Evolutionary conservation across 2,888 invertebrate genomes (phyloP).

Genomic region (Spodoptera littoralis): DNA sequence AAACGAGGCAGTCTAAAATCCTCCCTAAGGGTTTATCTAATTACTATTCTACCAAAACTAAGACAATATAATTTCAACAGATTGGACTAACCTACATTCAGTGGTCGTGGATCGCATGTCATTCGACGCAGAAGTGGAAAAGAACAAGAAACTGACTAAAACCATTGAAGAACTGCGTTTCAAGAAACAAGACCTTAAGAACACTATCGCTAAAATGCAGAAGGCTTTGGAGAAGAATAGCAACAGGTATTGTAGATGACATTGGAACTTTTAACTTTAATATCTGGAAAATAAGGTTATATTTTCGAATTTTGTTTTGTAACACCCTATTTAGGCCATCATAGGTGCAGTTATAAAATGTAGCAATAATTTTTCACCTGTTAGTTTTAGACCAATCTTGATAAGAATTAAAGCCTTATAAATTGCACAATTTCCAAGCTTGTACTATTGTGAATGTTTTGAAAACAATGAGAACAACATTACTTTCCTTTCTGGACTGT

Average conservation of each 20-base stretch:
- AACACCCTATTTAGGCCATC: too few species aligned
- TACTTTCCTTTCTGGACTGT: too few species aligned
- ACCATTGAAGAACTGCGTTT: constrained; percentile 83
- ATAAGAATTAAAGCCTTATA: too few species aligned
- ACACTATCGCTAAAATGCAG: constrained; percentile 75
- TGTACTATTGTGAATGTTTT: too few species aligned
- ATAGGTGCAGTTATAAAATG: too few species aligned
- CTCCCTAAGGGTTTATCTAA: too few species aligned
- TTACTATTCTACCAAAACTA: background rate
- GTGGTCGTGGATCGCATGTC: constrained; percentile 86
- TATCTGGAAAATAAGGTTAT: too few species aligned
- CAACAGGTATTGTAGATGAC: constrained; percentile 32
- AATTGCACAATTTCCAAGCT: background rate
- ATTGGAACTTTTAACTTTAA: too few species aligned
- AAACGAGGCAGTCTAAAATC: too few species aligned
- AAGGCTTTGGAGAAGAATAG: constrained; percentile 69
- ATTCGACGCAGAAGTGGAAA: constrained; percentile 82
- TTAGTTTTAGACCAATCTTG: background rate
- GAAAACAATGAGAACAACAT: too few species aligned
- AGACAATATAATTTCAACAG: constrained; percentile 53
- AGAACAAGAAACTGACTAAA: constrained; percentile 80
- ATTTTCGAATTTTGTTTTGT: too few species aligned
- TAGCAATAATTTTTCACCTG: background rate
- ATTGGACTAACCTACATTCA: constrained; percentile 83
- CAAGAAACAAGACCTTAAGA: constrained; percentile 83